phyloP scores from a whole-genome alignment of 2,888 invertebrate species.

The Cosmia trapezina region DNA sequence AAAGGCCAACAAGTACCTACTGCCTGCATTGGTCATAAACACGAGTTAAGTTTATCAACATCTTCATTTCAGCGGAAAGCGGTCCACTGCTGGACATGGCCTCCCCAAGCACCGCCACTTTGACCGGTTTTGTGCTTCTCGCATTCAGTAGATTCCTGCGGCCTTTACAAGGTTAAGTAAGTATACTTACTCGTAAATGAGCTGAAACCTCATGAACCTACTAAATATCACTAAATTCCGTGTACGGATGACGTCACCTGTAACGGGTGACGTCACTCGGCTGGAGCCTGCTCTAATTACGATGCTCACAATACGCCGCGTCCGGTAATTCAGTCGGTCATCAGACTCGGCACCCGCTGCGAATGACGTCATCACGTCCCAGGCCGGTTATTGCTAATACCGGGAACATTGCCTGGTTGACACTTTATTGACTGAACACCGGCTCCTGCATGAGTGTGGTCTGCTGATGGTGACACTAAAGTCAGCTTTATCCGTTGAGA shows the following conservation, averaged over 20 bases:
- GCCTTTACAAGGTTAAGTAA: too few species aligned
- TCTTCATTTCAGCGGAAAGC: background rate
- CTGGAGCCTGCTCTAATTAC: background rate
- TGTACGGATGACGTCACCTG: background rate
- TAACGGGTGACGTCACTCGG: background rate
- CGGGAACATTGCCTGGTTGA: conserved; percentile 8
- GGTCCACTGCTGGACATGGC: background rate
- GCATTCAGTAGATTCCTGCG: background rate
- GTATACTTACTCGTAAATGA: too few species aligned
- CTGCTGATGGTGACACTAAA: background rate
- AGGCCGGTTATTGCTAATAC: background rate
- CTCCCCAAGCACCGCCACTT: background rate
- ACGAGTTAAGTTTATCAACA: background rate
- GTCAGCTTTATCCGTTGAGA: background rate
- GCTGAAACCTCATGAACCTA: background rate
- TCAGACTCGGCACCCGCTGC: background rate
- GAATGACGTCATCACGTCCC: conserved; percentile 3
- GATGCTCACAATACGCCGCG: background rate
- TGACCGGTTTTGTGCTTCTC: background rate
- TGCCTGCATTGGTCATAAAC: too few species aligned
- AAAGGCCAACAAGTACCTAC: background rate
- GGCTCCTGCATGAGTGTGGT: background rate
- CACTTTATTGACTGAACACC: background rate
- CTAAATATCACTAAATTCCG: too few species aligned
- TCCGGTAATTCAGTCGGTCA: background rate